Percentiles rank a stretch among this genome's conserved stretches.
These are phyloP conservation scores for Telmatochromis brachygnathus DNA, from an alignment of 2,113 vertebrate species.

Conservation along the genomic window DNA sequence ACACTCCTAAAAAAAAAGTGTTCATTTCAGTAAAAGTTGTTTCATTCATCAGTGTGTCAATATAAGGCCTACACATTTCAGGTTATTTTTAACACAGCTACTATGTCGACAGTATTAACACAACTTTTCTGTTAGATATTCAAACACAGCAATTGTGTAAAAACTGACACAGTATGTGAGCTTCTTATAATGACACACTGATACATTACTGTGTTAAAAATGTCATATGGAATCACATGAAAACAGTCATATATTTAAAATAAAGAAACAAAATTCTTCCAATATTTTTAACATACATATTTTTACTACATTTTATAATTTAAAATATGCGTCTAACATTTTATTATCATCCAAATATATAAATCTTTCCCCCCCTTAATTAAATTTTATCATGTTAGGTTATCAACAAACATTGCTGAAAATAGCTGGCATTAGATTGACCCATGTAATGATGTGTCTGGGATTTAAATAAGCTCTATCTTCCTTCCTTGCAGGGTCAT, in stretches of 20 bases:
- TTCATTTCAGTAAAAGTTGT: background rate
- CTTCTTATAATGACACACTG: background rate
- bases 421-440: background rate
- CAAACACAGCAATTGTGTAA: background rate
- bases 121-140: background rate
- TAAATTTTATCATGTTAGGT: background rate
- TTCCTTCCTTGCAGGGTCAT: background rate
- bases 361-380: accelerated
- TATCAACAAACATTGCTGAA: background rate
- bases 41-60: background rate
- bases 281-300: background rate
- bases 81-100: background rate
- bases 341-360: background rate
- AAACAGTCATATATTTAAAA: background rate
- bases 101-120: background rate
- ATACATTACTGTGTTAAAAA: background rate
- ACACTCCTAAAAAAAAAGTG: background rate
- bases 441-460: background rate
- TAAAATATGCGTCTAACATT: accelerated
- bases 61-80: background rate
- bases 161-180: background rate
- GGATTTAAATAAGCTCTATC: background rate
- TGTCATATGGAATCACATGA: background rate
- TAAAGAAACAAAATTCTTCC: background rate
- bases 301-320: background rate